Percentiles rank a stretch among this genome's conserved stretches.
These are phyloP conservation scores for Siniperca scherzeri DNA, from an alignment of 2,797 vertebrate species.

Conservation along the genomic window DNA sequence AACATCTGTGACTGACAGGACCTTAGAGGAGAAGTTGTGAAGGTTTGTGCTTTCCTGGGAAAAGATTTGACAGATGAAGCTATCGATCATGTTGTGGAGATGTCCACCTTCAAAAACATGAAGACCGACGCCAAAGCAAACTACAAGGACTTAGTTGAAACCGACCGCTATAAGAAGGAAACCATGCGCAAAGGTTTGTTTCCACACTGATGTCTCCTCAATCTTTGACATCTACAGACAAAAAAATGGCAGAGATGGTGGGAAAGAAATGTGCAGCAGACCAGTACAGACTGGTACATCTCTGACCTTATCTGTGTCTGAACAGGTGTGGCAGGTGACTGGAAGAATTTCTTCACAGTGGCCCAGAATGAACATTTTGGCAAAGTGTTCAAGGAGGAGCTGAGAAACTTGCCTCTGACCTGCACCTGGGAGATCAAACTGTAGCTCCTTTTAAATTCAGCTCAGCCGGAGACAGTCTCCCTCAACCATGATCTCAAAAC, in stretches of 20 bases:
- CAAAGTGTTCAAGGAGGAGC: conserved; percentile 27
- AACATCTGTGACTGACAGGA: conserved; percentile 12
- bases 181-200: conserved; percentile 44
- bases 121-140: conserved; percentile 50
- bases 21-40: conserved; percentile 37
- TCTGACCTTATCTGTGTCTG: neutral
- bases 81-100: conserved; percentile 32
- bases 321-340: conserved; percentile 81
- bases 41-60: conserved; percentile 45
- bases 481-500: neutral
- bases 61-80: conserved; percentile 40
- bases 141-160: conserved; percentile 29
- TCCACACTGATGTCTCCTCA: neutral
- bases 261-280: neutral
- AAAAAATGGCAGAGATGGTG: neutral
- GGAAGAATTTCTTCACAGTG: conserved; percentile 46
- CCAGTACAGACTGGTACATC: neutral
- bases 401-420: conserved; percentile 1
- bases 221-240: neutral
- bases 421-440: conserved; percentile 25
- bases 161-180: neutral
- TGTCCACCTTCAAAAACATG: conserved; percentile 47
- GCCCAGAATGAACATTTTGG: conserved; percentile 46
- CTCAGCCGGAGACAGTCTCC: neutral
- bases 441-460: neutral